Base-by-base conservation (phyloP, 2,888 invertebrate genomes). In the Lasioglossum calceatum region DNA sequence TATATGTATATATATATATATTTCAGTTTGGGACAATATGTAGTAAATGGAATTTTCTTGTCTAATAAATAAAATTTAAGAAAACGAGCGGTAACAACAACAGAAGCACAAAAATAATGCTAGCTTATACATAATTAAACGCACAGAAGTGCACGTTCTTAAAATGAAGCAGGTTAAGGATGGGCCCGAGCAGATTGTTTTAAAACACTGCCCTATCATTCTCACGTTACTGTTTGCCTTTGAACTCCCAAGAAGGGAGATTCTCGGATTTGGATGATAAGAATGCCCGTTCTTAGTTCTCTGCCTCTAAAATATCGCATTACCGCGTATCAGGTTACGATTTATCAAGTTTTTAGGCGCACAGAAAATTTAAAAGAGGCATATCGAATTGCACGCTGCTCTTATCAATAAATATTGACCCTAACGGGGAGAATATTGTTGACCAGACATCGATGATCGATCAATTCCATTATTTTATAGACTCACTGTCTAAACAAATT, bases 181-280 rank as follows among this genome's bases (percentile, higher is more conserved):
- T 76, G 50, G 75, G 74, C 47, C n/a, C 73, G 64, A 58, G 64
- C 50, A 81, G 82, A 90, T 88, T 89, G 89, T 90, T 90, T 90
- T 89, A 91, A 91, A 91, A 89, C 84, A 82, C 76, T 23, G 84
- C 50, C 81, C 85, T 89, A 89, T 91, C 90, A 88, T 91, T 91
- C 91, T 91, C 91, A 82, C 86, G 23, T 91, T 91, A 91, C 91
- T 89, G 91, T 91, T 91, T 89, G 91, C 83, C 89, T 88, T 85
- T 79, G 71, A 85, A 81, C 81, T 84, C 58, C 79, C 86, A 78
- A 83, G 82, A 83, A 84, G 91, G 84, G 87, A 79, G 89, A 89
- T 89, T 85, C 89, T 91, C 88, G 91, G 88, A 91, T 91, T 91
- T 87, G 87, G 82, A 81, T 86, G 91, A 91, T 91, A 91, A 91